Percentiles rank a stretch among this genome's conserved stretches.
These are phyloP conservation scores for Aurelia aurita complex sp. Pacific DNA, from an alignment of 30 jellyfish, hydroid and myxozoan species.

Conservation along the genomic window DNA sequence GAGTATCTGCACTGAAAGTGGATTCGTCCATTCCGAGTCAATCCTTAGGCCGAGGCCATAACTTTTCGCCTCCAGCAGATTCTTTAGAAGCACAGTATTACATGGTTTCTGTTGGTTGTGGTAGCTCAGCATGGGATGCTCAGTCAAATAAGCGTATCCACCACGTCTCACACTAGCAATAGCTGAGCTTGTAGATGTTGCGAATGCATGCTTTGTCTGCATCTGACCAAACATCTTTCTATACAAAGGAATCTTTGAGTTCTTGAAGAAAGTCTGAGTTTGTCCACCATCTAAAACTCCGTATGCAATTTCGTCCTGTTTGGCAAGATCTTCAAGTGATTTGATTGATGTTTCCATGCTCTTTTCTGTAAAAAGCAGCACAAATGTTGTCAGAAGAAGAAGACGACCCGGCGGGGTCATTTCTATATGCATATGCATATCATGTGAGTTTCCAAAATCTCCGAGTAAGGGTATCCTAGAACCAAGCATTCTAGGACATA, in stretches of 20 bases:
- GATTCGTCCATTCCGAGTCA: conserved; percentile 92
- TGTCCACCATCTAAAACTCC: conserved; percentile 89
- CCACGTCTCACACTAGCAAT: conserved; percentile 68
- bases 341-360: conserved; percentile 66
- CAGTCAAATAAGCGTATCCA: conserved; percentile 80
- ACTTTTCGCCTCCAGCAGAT: conserved; percentile 85
- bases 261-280: conserved; percentile 77
- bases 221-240: conserved; percentile 69
- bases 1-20: conserved; percentile 74
- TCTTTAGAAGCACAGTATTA: conserved; percentile 74
- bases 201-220: conserved; percentile 59
- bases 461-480: too few relatives aligned
- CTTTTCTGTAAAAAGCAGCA: conserved; percentile 39
- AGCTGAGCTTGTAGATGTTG: conserved; percentile 65
- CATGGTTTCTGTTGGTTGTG: conserved; percentile 81
- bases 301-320: conserved; percentile 72
- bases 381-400: too few relatives aligned
- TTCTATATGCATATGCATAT: too few relatives aligned
- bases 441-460: too few relatives aligned
- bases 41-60: conserved; percentile 85
- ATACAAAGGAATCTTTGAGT: conserved; percentile 79
- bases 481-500: too few relatives aligned
- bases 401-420: too few relatives aligned
- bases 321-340: conserved; percentile 81
- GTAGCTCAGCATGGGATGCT: conserved; percentile 81